Percentiles rank a stretch among this genome's conserved stretches.
These are phyloP conservation scores for Chamaetylas fuelleborni DNA, from an alignment of 2,113 vertebrate species.

Conservation along the genomic window DNA sequence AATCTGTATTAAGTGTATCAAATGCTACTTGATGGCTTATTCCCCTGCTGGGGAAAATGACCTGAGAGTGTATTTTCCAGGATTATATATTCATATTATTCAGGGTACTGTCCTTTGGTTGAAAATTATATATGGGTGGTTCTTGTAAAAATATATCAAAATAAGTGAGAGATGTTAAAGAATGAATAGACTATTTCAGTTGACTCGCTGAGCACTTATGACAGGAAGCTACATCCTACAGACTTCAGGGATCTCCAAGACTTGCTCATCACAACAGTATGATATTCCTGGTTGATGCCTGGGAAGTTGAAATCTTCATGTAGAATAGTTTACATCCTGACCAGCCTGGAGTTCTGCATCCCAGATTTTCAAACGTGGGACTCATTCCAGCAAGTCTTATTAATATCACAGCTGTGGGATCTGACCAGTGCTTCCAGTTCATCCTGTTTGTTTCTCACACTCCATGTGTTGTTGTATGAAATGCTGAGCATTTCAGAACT, in stretches of 20 bases:
- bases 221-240: neutral
- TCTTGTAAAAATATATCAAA: neutral
- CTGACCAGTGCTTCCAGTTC: neutral
- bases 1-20: neutral
- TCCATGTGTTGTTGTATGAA: rapidly evolving
- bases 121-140: neutral
- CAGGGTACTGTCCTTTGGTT: neutral
- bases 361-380: rapidly evolving
- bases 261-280: neutral
- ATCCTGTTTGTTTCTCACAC: neutral
- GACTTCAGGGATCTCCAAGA: neutral
- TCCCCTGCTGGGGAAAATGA: neutral
- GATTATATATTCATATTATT: neutral
- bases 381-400: neutral
- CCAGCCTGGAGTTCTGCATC: neutral
- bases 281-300: neutral
- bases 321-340: neutral
- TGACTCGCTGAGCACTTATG: neutral
- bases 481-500: neutral
- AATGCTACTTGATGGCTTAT: neutral
- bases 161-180: neutral
- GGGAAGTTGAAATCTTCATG: too few species aligned
- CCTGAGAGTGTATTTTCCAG: neutral
- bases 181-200: neutral
- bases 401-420: too few species aligned